Evolutionary conservation across 2,113 vertebrate species (phyloP), one percentile per base, ranked within the genome.

Genomic region (Trogon melanurus): DNA sequence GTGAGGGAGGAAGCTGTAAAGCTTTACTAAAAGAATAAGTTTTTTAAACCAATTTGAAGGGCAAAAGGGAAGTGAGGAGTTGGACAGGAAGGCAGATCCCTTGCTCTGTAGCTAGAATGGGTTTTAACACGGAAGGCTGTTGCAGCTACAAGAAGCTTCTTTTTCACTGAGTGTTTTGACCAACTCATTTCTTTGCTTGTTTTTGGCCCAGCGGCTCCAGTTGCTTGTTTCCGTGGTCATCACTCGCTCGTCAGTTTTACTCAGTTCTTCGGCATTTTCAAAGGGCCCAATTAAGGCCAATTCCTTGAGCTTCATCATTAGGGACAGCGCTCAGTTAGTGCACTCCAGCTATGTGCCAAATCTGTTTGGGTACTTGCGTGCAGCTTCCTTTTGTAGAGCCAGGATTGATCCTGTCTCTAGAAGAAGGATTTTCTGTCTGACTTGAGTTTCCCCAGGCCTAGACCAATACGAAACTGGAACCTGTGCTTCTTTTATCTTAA

Each of bases 231-330:
- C 88, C 91, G 60, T 23, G 81, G 70, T 66, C 87, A 32, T 70
- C 0, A 0, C 15, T 70, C 36, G 54, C 36, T 91, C 80, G 47
- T 79, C 88, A 74, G 73, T 62, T 82, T 87, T 90, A 29, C 67
- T 96, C 54, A 91, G 10, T 93, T 95, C 82, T 88, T 79, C 5
- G 4, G 45, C 30, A 34, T 92, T 90, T 91, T 91, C 85, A 93
- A 94, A 95, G 70, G 58, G 34, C 45, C 92, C 88, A 95, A 93
- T 97, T 97, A 97, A 93, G 69, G 57, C 66, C 75, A 66, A 76
- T 95, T 89, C 44, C 76, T 79, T 95, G 66, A 85, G 70, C 82
- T 91, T 88, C 67, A 54, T 95, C 57, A 64, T 95, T 91, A 85
- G 56, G 67, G 75, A 95, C 91, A 84, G 44, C 17, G 44, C 47